Evolutionary conservation across 2,113 vertebrate genomes (phyloP), one percentile per base, ranked within the genome.

Genomic region (Mormyrus lacerda): DNA sequence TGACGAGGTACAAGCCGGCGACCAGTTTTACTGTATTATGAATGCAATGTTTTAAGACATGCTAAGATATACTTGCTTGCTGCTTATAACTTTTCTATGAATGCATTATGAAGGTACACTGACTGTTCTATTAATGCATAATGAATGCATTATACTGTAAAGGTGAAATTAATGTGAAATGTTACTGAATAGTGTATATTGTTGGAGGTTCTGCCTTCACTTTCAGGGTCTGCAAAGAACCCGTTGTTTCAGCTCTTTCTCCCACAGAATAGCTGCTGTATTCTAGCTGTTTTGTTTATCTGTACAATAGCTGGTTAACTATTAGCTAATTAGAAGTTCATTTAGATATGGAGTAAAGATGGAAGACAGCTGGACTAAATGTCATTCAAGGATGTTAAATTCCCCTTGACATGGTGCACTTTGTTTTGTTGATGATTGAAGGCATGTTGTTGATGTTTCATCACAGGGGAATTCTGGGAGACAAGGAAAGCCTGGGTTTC

Each of bases 401-500:
- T 85, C 10, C 24, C 3, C 21, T 47, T 47, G n/a, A 48, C 42
- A 48, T n/a, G 8, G 7, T 85, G 42, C 17, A 85, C 44, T 47
- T n/a, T 85, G 91, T 4, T 53, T 31, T 44, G 10, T 9, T 82
- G 11, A 76, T 10, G 19, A 48, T 3, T 45, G 6, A 53, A 50
- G 65, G 76, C 53, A 69, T 27, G 55, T 19, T 50, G 35, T 47
- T 55, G 8, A n/a, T 91, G 24, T 90, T 47, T 83, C 88, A 76
- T 44, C 44, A 55, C 88, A 96, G 96, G 95, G 95, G 48, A 91
- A 90, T 65, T 47, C n/a, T 61, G 95, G 95, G 58, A 88, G 91
- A 76, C 88, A 39, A 39, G 95, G 95, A 47, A 76, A 50, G 39
- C 73, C 48, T 24, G 95, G 95, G 31, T 89, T 65, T 86, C 65